phyloP scores from a whole-genome alignment of 2,113 vertebrate genomes.

The Puffinus mauretanicus region DNA sequence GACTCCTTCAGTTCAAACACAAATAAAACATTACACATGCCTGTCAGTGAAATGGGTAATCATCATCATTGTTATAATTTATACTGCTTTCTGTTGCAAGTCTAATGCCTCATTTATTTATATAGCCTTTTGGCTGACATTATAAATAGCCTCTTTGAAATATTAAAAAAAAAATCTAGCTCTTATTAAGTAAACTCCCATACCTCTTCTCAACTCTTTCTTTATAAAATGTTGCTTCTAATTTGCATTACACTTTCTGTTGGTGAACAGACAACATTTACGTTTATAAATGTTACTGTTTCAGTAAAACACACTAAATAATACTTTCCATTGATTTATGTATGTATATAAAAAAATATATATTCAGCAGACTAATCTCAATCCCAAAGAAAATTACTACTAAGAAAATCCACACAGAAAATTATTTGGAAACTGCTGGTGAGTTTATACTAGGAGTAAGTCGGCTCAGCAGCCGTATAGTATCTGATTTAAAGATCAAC shows the following conservation, averaged over 20 bases:
- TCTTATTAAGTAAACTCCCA: not conserved
- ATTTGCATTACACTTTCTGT: not conserved
- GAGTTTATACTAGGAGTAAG: not conserved
- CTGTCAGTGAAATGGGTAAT: slow-evolving; percentile 52
- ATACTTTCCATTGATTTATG: not conserved
- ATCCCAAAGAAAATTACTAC: not conserved
- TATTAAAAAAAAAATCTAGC: not conserved
- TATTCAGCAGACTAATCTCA: not conserved
- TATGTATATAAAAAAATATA: not conserved
- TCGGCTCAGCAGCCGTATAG: not conserved
- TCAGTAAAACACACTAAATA: not conserved
- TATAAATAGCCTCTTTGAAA: slow-evolving; percentile 36
- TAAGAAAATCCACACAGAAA: not conserved
- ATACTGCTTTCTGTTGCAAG: slow-evolving; percentile 30
- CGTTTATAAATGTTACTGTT: not conserved
- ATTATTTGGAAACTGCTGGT: not conserved
- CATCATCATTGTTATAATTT: slow-evolving; percentile 33
- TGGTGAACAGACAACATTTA: not conserved
- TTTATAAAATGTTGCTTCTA: not conserved
- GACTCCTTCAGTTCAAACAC: slow-evolving; percentile 35
- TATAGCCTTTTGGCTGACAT: slow-evolving; percentile 42
- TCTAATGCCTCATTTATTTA: slow-evolving; percentile 46
- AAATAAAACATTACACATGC: slow-evolving; percentile 54
- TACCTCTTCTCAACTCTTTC: not conserved
- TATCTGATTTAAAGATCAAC: not conserved